Conservation (phyloP, 2,113 vertebrate genomes). For the Xerus inauris region DNA sequence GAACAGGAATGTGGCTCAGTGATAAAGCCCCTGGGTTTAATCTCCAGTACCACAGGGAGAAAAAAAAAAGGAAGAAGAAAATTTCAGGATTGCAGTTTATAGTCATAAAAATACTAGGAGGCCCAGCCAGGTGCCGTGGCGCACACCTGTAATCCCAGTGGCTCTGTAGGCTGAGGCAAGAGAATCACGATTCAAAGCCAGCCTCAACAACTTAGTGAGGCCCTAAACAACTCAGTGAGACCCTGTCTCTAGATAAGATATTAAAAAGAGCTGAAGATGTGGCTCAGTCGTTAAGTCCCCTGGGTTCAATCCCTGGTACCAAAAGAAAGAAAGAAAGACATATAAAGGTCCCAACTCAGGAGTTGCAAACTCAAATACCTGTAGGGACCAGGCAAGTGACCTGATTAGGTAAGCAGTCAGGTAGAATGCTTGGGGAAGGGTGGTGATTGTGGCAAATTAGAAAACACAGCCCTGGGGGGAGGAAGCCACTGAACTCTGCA, state of each 20-base stretch:
- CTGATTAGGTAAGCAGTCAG: background rate
- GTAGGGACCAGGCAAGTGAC: background rate
- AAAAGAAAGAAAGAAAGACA: too few relatives aligned
- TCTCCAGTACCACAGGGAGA: background rate
- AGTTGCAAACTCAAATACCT: background rate
- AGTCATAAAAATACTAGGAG: background rate
- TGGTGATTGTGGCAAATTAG: background rate
- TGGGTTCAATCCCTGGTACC: too few relatives aligned
- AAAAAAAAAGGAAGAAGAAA: background rate
- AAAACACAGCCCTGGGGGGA: background rate
- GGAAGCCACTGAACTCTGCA: background rate
- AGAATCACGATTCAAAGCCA: too few relatives aligned
- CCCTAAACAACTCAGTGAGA: too few relatives aligned
- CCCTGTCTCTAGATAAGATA: too few relatives aligned
- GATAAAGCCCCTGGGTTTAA: background rate
- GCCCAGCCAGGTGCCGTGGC: too few relatives aligned
- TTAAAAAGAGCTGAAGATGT: too few relatives aligned
- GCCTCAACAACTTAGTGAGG: too few relatives aligned
- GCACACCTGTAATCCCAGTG: too few relatives aligned
- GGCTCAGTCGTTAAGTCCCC: too few relatives aligned
- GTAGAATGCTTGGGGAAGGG: background rate
- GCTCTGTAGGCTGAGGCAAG: too few relatives aligned
- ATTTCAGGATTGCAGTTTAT: background rate
- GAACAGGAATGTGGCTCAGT: background rate
- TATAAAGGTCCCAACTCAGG: background rate